Evolutionary conservation across 2,888 invertebrate genomes (phyloP).

Genomic region (Mechanitis messenoides): DNA sequence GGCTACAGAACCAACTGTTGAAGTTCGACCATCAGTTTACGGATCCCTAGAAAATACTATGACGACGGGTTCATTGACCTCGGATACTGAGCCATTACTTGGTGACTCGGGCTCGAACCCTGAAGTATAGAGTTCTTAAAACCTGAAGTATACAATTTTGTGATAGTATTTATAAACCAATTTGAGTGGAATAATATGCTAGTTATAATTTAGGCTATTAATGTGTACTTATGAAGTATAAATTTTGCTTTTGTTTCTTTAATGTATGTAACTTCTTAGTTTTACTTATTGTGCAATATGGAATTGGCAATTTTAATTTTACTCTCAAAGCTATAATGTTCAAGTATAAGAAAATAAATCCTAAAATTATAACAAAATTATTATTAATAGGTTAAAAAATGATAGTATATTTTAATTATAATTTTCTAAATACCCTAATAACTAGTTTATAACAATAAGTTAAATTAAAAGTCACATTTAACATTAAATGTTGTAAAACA

Average conservation of each 20-base stretch:
- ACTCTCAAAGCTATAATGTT: too few species aligned
- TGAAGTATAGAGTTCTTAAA: conserved; percentile 45
- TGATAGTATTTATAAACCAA: neutral
- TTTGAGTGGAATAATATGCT: neutral
- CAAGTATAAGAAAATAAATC: too few species aligned
- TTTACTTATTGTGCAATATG: too few species aligned
- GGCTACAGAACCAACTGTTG: conserved; percentile 45
- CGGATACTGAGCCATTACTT: conserved; percentile 57
- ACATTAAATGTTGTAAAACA: too few species aligned
- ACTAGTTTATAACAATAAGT: too few species aligned
- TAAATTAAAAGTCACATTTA: too few species aligned
- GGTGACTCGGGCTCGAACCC: conserved; percentile 43
- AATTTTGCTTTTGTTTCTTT: neutral
- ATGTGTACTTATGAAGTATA: neutral
- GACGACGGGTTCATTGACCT: conserved; percentile 39
- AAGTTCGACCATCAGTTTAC: conserved; percentile 54
- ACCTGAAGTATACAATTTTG: conserved; percentile 46
- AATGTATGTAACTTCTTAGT: neutral
- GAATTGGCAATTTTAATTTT: too few species aligned
- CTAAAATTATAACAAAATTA: too few species aligned
- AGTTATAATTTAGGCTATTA: neutral
- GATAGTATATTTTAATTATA: too few species aligned
- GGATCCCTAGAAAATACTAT: conserved; percentile 60
- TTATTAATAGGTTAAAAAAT: too few species aligned
- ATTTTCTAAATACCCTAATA: too few species aligned